Evolutionary conservation across 2,888 invertebrate species (phyloP).

Genomic region (Theodoxus fluviatilis): DNA sequence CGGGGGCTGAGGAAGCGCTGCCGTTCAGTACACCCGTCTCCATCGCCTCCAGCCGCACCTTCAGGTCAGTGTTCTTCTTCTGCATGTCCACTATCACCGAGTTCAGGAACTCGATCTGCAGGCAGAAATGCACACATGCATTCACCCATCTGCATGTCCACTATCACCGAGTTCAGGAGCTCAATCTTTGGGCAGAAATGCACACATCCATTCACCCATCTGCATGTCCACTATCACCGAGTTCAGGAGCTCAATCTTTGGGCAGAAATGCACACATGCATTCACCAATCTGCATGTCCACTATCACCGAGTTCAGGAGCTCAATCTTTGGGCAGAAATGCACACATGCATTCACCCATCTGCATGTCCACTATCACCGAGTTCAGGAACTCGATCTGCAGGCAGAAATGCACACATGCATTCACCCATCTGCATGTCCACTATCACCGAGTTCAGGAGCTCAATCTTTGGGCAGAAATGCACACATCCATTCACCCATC

Average conservation of each 20-base stretch:
- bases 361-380: constrained; percentile 96
- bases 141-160: constrained; percentile 91
- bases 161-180: constrained; percentile 95
- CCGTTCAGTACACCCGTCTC: constrained; percentile 72
- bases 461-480: no score
- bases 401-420: no score
- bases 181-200: no score
- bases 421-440: constrained; percentile 94
- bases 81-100: constrained; percentile 97
- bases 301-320: constrained; percentile 95
- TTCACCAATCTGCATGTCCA: constrained; percentile 91
- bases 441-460: constrained; percentile 94
- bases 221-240: constrained; percentile 97
- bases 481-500: no score
- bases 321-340: no score
- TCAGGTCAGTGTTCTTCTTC: constrained; percentile 85
- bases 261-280: no score
- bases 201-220: no score
- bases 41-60: constrained; percentile 80
- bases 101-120: constrained; percentile 83
- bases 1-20: constrained; percentile 33
- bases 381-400: constrained; percentile 84
- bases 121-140: no score
- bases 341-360: no score
- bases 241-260: constrained; percentile 83